phyloP scores from a whole-genome alignment of 2,888 invertebrate species.

The Empis stercorea region DNA sequence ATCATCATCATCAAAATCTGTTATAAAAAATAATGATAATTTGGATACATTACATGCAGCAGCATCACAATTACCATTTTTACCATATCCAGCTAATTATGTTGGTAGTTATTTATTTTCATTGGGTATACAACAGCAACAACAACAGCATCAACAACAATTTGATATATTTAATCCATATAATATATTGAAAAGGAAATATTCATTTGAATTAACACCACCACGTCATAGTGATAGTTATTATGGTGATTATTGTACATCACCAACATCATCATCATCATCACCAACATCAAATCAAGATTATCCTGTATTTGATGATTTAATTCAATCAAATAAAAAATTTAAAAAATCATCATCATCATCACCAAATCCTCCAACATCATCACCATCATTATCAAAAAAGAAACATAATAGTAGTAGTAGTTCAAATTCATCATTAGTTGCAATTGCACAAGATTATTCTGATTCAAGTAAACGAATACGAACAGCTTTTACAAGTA shows the following conservation, averaged over 20 bases:
- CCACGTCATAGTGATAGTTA: conserved; percentile 7
- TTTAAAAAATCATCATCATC: conserved; percentile 25
- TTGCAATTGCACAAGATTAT: conserved; percentile 27
- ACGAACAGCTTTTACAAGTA: conserved; percentile 86
- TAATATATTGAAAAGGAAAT: conserved; percentile 24
- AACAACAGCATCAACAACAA: conserved; percentile 21
- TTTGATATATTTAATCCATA: conserved; percentile 16
- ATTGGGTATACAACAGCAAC: conserved; percentile 48
- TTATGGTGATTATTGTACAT: conserved; percentile 25
- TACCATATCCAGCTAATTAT: conserved; percentile 52
- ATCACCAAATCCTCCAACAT: conserved; percentile 4
- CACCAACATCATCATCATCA: conserved; percentile 31
- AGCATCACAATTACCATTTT: conserved; percentile 38
- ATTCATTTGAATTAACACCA: conserved; percentile 13
- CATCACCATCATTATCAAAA: conserved; percentile 8
- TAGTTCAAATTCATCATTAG: conserved; percentile 11
- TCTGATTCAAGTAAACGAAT: conserved; percentile 73
- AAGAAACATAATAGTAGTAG: conserved; percentile 16
- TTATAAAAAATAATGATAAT: conserved; percentile 24
- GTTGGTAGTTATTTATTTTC: conserved; percentile 51
- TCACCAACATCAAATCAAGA: conserved; percentile 22
- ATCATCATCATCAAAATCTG: neutral
- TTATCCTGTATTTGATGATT: conserved; percentile 23
- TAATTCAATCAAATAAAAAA: conserved; percentile 20
- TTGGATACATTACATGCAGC: conserved; percentile 23